Conservation (phyloP, 2,113 vertebrate species). For the Sinocyclocheilus maitianheensis region DNA sequence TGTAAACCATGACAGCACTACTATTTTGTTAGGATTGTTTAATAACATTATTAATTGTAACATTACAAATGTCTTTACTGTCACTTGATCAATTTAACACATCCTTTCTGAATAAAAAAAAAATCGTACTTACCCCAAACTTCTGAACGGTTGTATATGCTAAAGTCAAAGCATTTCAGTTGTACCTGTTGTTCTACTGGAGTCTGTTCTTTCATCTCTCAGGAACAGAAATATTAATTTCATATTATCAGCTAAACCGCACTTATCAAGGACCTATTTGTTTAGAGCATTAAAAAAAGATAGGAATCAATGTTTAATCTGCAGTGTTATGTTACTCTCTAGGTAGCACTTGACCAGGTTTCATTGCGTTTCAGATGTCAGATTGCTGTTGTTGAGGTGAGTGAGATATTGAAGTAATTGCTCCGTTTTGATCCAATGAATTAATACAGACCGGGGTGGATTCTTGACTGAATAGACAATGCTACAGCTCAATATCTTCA, state of each 20-base stretch:
- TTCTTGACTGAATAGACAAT: slow-evolving; percentile 61
- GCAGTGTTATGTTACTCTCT: not conserved
- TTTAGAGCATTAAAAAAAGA: not conserved
- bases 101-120: not conserved
- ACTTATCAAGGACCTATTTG: not conserved
- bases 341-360: slow-evolving; percentile 37
- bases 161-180: not conserved
- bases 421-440: slow-evolving; percentile 61
- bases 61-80: not conserved
- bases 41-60: not conserved
- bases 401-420: slow-evolving; percentile 62
- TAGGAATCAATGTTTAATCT: not conserved
- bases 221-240: not conserved
- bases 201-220: not conserved
- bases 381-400: slow-evolving; percentile 50
- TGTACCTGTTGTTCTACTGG: not conserved
- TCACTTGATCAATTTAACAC: not conserved
- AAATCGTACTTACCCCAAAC: no score
- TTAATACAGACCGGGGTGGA: slow-evolving; percentile 64
- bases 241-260: not conserved
- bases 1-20: no score
- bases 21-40: no score
- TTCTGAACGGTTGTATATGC: no score
- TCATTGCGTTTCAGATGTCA: slow-evolving; percentile 59
- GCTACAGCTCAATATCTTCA: slow-evolving; percentile 57